Evolutionary conservation across 2,113 vertebrate genomes (phyloP).

Genomic region (Alexandromys fortis): DNA sequence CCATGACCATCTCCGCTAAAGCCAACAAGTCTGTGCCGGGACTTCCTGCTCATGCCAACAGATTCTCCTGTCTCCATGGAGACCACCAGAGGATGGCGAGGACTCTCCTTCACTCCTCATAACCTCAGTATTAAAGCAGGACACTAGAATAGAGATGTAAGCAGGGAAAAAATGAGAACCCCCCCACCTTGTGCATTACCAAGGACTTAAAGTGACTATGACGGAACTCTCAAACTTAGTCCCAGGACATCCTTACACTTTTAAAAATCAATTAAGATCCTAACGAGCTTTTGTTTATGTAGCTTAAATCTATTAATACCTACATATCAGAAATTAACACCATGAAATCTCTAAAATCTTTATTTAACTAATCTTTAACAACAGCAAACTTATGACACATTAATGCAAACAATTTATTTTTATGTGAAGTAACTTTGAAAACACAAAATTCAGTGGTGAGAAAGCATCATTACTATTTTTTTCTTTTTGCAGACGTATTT

Average conservation of each 20-base stretch:
- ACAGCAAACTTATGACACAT: neutral
- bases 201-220: neutral
- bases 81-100: neutral
- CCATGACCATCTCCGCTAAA: neutral
- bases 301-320: neutral
- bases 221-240: neutral
- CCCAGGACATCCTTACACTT: neutral
- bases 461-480: neutral
- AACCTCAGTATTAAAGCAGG: slow-evolving; percentile 13
- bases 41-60: neutral
- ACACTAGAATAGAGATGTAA: neutral
- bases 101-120: neutral
- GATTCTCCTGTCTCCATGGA: neutral
- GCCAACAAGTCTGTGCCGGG: neutral
- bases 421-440: slow-evolving; percentile 12
- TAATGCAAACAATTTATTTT: neutral
- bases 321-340: slow-evolving; percentile 45
- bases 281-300: slow-evolving; percentile 27
- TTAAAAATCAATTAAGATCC: slow-evolving; percentile 18
- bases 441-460: neutral
- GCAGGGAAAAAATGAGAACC: neutral
- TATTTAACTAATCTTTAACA: slow-evolving; percentile 1
- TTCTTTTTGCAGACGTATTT: neutral
- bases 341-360: slow-evolving; percentile 35
- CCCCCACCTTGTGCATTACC: neutral